Evolutionary conservation across 2,888 invertebrate species (phyloP).

Genomic region (Andrena chrysosceles): DNA sequence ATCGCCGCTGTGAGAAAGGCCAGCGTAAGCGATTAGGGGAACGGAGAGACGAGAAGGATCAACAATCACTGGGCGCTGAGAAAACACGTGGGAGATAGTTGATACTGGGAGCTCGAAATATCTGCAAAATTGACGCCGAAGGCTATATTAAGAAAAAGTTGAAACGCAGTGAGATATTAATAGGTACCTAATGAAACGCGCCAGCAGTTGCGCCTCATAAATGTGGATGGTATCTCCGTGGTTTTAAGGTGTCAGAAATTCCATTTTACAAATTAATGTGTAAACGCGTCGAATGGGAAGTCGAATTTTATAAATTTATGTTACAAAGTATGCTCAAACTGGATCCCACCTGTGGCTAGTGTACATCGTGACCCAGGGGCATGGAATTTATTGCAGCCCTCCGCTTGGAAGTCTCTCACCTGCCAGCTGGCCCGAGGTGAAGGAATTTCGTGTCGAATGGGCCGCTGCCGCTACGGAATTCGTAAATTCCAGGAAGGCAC

Average conservation of each 20-base stretch:
- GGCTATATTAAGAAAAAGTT: too few relatives aligned
- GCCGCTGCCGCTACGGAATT: conserved; percentile 29
- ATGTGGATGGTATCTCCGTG: too few relatives aligned
- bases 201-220: too few relatives aligned
- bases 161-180: too few relatives aligned
- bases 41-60: conserved; percentile 39
- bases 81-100: conserved; percentile 41
- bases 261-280: background rate
- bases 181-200: too few relatives aligned
- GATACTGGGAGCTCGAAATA: background rate
- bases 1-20: conserved; percentile 67
- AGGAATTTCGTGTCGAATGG: conserved; percentile 52
- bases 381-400: conserved; percentile 57
- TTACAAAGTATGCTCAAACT: background rate
- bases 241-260: background rate
- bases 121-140: too few relatives aligned
- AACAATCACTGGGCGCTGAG: conserved; percentile 25
- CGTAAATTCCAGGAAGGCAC: conserved; percentile 42
- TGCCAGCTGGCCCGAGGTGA: conserved; percentile 60
- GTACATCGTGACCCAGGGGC: conserved; percentile 38
- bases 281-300: background rate
- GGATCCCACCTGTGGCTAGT: conserved; percentile 41
- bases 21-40: conserved; percentile 53
- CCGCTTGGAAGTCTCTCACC: conserved; percentile 65
- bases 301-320: background rate